These are phyloP conservation scores for Puntigrus tetrazona DNA, from an alignment of 2,113 vertebrate species.

Conservation along the genomic window DNA sequence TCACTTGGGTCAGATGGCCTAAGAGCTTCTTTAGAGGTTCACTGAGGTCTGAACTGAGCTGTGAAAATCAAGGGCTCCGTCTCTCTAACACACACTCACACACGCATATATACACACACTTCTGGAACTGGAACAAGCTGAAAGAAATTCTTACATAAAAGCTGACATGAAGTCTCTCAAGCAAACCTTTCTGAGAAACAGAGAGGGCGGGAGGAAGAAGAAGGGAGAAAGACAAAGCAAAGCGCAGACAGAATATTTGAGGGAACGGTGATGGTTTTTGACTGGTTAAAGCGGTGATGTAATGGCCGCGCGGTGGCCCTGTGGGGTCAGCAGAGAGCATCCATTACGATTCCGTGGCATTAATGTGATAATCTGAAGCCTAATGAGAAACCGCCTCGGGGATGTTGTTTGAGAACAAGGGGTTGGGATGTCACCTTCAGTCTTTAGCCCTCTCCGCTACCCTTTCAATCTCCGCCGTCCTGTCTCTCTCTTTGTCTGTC, in stretches of 20 bases:
- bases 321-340: slow-evolving; percentile 34
- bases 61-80: slow-evolving; percentile 32
- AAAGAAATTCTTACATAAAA: slow-evolving; percentile 40
- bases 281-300: slow-evolving; percentile 9
- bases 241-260: neutral
- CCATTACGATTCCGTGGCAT: slow-evolving; percentile 2
- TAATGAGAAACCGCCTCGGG: slow-evolving; percentile 46
- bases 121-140: slow-evolving; percentile 25
- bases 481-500: slow-evolving; percentile 18
- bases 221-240: neutral
- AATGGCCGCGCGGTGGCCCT: neutral
- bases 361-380: slow-evolving; percentile 44
- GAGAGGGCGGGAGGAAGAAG: slow-evolving; percentile 1
- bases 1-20: slow-evolving; percentile 17
- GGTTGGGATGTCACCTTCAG: slow-evolving; percentile 29
- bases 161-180: slow-evolving; percentile 44
- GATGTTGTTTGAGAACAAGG: slow-evolving; percentile 31
- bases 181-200: slow-evolving; percentile 55
- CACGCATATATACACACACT: too few relatives aligned
- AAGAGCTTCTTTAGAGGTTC: slow-evolving; percentile 18
- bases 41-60: slow-evolving; percentile 33
- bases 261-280: neutral
- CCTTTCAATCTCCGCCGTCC: slow-evolving; percentile 24
- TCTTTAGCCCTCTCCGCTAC: slow-evolving; percentile 17
- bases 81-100: slow-evolving; percentile 13